Evolutionary conservation across 2,113 vertebrate species (phyloP).

Genomic region (Lanius collurio): DNA sequence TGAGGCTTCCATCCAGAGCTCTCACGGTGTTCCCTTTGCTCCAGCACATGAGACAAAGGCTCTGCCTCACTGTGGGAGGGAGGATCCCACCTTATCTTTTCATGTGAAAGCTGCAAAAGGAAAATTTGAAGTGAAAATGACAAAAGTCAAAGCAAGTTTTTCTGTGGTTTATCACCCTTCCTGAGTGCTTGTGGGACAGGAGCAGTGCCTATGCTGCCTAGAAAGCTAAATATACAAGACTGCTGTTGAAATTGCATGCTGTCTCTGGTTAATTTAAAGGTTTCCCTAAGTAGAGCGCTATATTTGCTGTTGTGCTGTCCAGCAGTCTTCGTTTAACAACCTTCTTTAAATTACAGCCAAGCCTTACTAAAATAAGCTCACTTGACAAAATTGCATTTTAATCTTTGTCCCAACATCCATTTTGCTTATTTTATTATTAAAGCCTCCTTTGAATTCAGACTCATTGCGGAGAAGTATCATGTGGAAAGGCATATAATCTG

Average conservation of each 20-base stretch:
- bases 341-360: not conserved
- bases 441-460: not conserved
- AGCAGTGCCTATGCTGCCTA: not conserved
- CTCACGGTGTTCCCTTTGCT: not conserved
- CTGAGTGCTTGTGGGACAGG: not conserved
- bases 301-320: not conserved
- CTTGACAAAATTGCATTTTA: not conserved
- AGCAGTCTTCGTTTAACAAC: not conserved
- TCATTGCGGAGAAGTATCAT: accelerated
- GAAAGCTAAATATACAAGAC: not conserved
- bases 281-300: not conserved
- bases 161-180: not conserved
- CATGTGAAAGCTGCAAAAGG: not conserved
- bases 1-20: not conserved
- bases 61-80: not conserved
- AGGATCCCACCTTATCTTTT: not conserved
- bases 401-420: not conserved
- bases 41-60: not conserved
- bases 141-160: not conserved
- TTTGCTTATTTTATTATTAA: not conserved
- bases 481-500: not conserved
- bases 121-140: not conserved
- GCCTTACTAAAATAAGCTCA: not conserved
- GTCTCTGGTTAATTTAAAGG: not conserved
- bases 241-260: not conserved